phyloP scores from a whole-genome alignment of 2,888 invertebrate genomes.

The Plusia festucae region DNA sequence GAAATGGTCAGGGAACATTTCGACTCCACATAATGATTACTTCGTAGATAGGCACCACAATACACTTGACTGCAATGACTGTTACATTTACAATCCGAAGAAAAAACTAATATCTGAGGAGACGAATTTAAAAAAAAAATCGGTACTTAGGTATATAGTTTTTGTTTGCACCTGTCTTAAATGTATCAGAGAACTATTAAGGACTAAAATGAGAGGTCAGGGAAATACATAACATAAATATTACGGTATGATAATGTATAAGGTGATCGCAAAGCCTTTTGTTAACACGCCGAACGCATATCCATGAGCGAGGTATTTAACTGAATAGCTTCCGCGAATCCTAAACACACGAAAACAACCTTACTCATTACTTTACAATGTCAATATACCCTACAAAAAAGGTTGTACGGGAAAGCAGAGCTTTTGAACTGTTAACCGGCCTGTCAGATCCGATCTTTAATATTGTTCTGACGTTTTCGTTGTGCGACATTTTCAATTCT shows the following conservation, averaged over 20 bases:
- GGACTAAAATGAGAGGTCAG: background rate
- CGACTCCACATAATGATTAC: conserved; percentile 49
- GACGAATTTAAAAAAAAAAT: conserved; percentile 20
- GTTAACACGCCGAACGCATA: conserved; percentile 16
- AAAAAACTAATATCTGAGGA: conserved; percentile 14
- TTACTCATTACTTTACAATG: conserved; percentile 13
- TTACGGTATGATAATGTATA: conserved; percentile 17
- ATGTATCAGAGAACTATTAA: background rate
- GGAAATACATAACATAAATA: background rate
- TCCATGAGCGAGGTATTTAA: conserved; percentile 2
- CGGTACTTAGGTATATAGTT: background rate
- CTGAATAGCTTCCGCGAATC: conserved; percentile 24
- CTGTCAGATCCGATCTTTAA: background rate
- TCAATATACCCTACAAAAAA: conserved; percentile 12
- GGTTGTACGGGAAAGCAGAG: background rate
- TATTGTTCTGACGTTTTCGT: conserved; percentile 13
- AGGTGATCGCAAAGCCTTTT: background rate
- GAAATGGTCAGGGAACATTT: conserved; percentile 50
- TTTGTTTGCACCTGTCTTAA: background rate
- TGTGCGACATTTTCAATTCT: conserved; percentile 30
- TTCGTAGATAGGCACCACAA: conserved; percentile 47
- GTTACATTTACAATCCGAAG: conserved; percentile 31
- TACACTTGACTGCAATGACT: conserved; percentile 51
- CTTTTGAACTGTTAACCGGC: conserved; percentile 2
- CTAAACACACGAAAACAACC: conserved; percentile 24